These are phyloP conservation scores for Bombyx mori DNA, from an alignment of 1,140 invertebrate species.

Conservation along the genomic window DNA sequence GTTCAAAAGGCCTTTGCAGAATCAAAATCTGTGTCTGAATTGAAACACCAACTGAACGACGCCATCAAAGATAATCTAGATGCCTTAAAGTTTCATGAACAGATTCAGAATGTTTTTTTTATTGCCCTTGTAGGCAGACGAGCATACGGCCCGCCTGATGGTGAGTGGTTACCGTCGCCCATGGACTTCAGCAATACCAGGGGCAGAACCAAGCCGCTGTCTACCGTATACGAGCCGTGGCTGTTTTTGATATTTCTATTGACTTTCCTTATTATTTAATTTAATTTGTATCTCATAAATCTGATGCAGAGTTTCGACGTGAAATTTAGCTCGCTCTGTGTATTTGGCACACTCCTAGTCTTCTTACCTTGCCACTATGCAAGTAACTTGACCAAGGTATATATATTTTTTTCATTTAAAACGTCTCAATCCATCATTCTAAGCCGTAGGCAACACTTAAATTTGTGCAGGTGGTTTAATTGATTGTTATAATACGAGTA, in stretches of 20 bases:
- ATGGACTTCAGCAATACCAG: too few relatives aligned
- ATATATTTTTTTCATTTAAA: slow-evolving; percentile 9
- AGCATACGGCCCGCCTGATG: too few relatives aligned
- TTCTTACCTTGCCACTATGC: slow-evolving; percentile 45
- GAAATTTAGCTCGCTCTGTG: slow-evolving; percentile 35
- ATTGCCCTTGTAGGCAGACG: too few relatives aligned
- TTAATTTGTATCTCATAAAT: slow-evolving; percentile 42
- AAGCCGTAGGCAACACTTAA: slow-evolving; percentile 6
- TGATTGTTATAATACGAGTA: not conserved
- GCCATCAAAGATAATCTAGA: slow-evolving; percentile 39
- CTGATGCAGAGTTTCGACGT: slow-evolving; percentile 30
- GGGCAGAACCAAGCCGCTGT: too few relatives aligned
- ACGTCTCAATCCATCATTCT: not conserved
- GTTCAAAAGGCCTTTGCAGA: slow-evolving; percentile 31
- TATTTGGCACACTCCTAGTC: slow-evolving; percentile 40
- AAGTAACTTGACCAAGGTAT: slow-evolving; percentile 42
- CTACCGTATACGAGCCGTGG: slow-evolving; percentile 36
- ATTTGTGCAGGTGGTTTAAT: slow-evolving; percentile 4
- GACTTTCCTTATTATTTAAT: slow-evolving; percentile 34
- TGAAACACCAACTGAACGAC: slow-evolving; percentile 28
- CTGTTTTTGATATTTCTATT: slow-evolving; percentile 40
- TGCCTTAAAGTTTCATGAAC: slow-evolving; percentile 31
- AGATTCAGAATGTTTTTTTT: slow-evolving; percentile 23
- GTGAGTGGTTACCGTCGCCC: too few relatives aligned
- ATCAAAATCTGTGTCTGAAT: slow-evolving; percentile 22